Conservation (phyloP, 30 jellyfish, hydroid and myxozoan genomes). For the Nemopilema nomurai region DNA sequence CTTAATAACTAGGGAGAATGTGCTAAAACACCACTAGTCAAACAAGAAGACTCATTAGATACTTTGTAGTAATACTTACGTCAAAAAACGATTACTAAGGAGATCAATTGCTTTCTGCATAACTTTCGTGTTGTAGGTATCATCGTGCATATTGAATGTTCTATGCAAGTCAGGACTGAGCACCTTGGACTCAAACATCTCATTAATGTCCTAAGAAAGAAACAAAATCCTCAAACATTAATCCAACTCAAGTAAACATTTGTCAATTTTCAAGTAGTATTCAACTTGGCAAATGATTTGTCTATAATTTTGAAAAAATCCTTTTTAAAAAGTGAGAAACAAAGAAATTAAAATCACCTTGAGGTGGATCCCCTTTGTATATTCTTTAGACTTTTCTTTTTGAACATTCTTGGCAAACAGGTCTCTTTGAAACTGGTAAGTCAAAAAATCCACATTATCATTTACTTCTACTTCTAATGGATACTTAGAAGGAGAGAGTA, state of each 20-base stretch:
- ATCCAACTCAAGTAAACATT: background rate
- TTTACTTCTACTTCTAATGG: background rate
- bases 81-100: slow-evolving; percentile 14
- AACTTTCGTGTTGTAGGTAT: slow-evolving; percentile 69
- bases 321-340: background rate
- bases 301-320: too few relatives aligned
- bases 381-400: background rate
- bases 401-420: slow-evolving; percentile 34
- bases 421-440: slow-evolving; percentile 38
- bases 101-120: slow-evolving; percentile 45
- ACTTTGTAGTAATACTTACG: slow-evolving; percentile 8
- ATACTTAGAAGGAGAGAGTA: background rate
- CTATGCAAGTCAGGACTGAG: slow-evolving; percentile 66
- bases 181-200: slow-evolving; percentile 56
- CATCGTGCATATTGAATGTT: slow-evolving; percentile 74
- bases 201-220: slow-evolving; percentile 36
- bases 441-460: background rate
- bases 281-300: background rate
- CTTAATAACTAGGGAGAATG: too few relatives aligned
- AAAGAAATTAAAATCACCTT: slow-evolving; percentile 25
- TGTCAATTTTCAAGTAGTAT: background rate
- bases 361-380: slow-evolving; percentile 22
- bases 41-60: too few relatives aligned
- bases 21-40: too few relatives aligned
- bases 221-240: background rate